phyloP scores from a whole-genome alignment of 2,888 invertebrate genomes.

The Micoletzkya japonica region DNA sequence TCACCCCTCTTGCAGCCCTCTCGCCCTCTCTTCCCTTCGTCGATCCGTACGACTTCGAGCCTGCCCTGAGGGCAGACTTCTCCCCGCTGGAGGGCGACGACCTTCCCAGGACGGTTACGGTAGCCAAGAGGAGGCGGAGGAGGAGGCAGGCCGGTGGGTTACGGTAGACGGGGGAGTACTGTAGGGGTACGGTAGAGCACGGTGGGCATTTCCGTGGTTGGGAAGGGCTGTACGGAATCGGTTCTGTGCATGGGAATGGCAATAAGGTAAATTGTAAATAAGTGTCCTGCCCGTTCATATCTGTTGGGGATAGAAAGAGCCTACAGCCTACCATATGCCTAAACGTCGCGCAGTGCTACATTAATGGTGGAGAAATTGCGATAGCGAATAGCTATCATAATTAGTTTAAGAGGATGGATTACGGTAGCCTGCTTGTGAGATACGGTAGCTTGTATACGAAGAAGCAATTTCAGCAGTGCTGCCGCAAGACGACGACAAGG shows the following conservation, averaged over 20 bases:
- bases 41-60: conserved; percentile 24
- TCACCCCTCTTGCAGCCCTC: conserved; percentile 1
- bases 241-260: no score
- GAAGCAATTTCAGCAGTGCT: neutral
- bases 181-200: neutral
- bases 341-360: no score
- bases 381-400: no score
- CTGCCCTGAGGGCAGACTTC: neutral
- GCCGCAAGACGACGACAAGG: neutral
- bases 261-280: no score
- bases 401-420: no score
- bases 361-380: no score
- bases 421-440: no score
- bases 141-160: conserved; percentile 20
- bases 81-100: conserved; percentile 4
- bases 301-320: no score
- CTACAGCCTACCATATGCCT: no score
- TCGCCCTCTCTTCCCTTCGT: neutral
- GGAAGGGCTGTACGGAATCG: neutral
- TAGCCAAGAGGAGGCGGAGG: conserved; percentile 4
- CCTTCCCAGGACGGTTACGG: no score
- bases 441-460: no score
- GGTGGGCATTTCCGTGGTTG: neutral
- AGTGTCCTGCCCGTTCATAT: no score
- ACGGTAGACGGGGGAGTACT: neutral